phyloP scores from a whole-genome alignment of 2,113 vertebrate genomes.

The Anarhynchus alexandrinus region DNA sequence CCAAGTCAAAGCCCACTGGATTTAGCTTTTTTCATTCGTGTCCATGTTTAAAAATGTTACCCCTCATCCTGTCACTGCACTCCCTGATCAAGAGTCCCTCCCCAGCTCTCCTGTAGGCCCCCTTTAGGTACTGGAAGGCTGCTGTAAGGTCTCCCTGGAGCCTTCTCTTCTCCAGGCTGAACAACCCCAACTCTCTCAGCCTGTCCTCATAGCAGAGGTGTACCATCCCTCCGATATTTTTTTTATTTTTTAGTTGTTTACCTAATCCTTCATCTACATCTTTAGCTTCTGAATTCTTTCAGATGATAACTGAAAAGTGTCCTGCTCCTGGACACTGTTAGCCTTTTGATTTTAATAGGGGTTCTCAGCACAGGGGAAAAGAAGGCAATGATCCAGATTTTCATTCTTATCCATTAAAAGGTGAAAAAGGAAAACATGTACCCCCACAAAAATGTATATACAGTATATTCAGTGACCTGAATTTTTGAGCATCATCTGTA shows the following conservation, averaged over 20 bases:
- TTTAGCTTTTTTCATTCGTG: background rate
- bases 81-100: background rate
- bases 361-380: background rate
- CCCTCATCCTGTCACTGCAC: background rate
- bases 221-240: background rate
- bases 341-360: background rate
- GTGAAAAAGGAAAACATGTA: background rate
- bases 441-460: background rate
- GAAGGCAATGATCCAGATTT: background rate
- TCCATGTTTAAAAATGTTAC: background rate
- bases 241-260: background rate
- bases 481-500: slow-evolving; percentile 50
- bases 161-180: background rate
- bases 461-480: background rate
- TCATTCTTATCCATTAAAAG: background rate
- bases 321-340: background rate
- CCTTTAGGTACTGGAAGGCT: background rate
- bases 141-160: background rate
- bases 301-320: background rate
- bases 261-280: background rate
- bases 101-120: background rate
- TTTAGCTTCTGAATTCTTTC: background rate
- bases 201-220: background rate
- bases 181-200: background rate
- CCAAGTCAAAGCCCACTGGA: background rate